These are phyloP conservation scores for Rhinolophus ferrumequinum DNA, from an alignment of 2,113 vertebrate species.

Conservation along the genomic window DNA sequence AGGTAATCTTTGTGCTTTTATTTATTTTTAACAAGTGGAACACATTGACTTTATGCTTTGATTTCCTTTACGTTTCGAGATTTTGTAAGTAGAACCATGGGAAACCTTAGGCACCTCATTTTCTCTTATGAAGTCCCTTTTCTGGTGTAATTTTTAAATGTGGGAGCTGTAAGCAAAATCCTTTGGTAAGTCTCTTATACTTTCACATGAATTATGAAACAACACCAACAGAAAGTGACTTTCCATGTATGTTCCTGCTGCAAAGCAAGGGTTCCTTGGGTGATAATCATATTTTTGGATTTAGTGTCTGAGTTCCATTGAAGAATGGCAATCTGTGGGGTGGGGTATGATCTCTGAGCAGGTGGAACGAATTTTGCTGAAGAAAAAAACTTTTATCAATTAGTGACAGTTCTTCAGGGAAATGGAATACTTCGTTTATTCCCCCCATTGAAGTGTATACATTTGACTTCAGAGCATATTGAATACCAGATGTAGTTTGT, in stretches of 20 bases:
- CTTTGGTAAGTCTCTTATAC: neutral
- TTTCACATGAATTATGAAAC: constrained; percentile 22
- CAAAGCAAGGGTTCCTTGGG: neutral
- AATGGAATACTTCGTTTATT: neutral
- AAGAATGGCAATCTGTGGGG: neutral
- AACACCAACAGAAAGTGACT: neutral
- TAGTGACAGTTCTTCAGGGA: neutral
- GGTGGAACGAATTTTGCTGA: neutral
- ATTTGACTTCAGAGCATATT: neutral
- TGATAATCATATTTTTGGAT: neutral
- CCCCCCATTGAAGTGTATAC: neutral
- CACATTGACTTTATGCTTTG: neutral
- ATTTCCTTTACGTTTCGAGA: constrained; percentile 1
- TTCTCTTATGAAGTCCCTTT: neutral
- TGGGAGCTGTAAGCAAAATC: neutral
- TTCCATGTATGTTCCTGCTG: neutral
- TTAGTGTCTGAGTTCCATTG: neutral
- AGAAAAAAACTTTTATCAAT: neutral
- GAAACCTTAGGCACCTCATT: neutral
- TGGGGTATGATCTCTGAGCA: neutral
- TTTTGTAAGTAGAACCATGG: neutral
- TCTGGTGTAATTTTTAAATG: neutral
- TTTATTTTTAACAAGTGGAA: neutral
- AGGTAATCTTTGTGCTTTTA: neutral
- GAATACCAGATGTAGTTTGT: neutral